Base-by-base conservation (phyloP, 1,140 invertebrate species). In the Drosophila insularis region DNA sequence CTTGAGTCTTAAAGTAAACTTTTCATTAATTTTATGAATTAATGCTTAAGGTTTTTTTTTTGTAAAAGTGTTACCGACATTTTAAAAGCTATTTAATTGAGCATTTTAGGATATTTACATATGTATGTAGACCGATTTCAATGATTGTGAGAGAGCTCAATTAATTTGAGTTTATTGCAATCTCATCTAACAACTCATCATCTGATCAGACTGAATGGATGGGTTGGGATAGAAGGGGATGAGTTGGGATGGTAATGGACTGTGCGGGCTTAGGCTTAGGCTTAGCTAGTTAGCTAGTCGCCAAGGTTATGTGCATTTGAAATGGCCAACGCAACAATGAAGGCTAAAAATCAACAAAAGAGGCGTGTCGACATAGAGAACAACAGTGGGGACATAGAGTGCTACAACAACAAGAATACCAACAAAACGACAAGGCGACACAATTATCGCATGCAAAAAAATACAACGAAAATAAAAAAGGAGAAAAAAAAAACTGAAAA, bases 321-420 rank as follows among this genome's bases (percentile, higher is more conserved):
- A 86, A 89, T 86, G 82, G 74, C 74, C 79, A 86, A 86, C 74
- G 68, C 82, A 86, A 82, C 82, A 86, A 86, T 86, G 71, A 71
- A 79, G 61, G 61, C 68, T 76, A 61, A 65, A 55, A 67, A 78
- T 70, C 74, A 79, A 87, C 84, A 86, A 86, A 78, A 76, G 82
- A 78, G 75, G 82, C 68, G 82, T 86, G 82, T 40, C 79, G 60
- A 72, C 61, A 65, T 11, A 35, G 78, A 80, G 63, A 75, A 78
- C 35, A 63, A 69, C 31, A 69, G 43, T 50, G 43, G 43, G 43
- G 43, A 60, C 43, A 13, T 8, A 54, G 35, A 64, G 17, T 50
- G 43, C 17, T 50, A 35, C 31, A 61, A 61, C 46, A 71, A 53
- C 13, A 40, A 67, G 6, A 67, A 55, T n/a, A 66, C 31, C 21